phyloP scores from a whole-genome alignment of 1,140 invertebrate species.

The Halictus rubicundus region DNA sequence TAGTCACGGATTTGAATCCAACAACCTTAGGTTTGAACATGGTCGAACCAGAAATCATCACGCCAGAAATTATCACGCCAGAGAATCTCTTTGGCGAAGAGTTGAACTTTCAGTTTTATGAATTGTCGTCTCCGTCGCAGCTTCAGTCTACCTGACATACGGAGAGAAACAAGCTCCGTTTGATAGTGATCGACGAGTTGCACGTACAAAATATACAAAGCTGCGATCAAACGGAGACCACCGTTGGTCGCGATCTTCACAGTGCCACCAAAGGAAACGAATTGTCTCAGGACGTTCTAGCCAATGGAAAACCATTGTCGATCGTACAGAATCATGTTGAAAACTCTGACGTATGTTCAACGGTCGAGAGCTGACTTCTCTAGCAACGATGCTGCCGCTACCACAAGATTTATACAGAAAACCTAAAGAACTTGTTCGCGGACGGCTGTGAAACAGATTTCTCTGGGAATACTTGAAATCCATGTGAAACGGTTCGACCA shows the following conservation, averaged over 20 bases:
- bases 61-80: slow-evolving; percentile 78
- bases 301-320: not conserved
- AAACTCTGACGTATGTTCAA: not conserved
- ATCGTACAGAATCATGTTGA: not conserved
- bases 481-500: not conserved
- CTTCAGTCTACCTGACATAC: slow-evolving; percentile 77
- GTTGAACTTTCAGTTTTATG: slow-evolving; percentile 81
- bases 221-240: slow-evolving; percentile 12
- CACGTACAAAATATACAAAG: slow-evolving; percentile 61
- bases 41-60: slow-evolving; percentile 79
- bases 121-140: slow-evolving; percentile 77
- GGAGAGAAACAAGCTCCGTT: slow-evolving; percentile 62
- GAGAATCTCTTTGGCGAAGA: slow-evolving; percentile 82
- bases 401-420: slow-evolving; percentile 6
- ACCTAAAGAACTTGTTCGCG: not conserved
- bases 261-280: slow-evolving; percentile 11
- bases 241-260: slow-evolving; percentile 9
- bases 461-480: not conserved
- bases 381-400: not conserved
- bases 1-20: slow-evolving; percentile 82
- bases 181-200: slow-evolving; percentile 67
- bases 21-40: slow-evolving; percentile 80
- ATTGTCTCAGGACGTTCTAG: not conserved
- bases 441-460: not conserved
- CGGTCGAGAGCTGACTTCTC: slow-evolving; percentile 39